Base-by-base conservation (phyloP, 1,140 invertebrate genomes). In the Drosophila neocordata region DNA sequence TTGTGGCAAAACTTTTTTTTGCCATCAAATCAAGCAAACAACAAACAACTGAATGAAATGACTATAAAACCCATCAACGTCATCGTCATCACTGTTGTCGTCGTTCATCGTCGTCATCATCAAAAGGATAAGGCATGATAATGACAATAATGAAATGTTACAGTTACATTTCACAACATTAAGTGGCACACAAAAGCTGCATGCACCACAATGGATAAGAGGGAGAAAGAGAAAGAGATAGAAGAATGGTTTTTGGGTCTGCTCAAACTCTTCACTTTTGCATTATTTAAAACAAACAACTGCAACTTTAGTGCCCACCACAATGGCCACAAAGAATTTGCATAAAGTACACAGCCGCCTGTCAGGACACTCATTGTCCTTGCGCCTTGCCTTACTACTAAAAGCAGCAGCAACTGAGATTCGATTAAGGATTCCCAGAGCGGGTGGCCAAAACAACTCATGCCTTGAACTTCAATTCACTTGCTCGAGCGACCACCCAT, bases 81-180 rank as follows among this genome's bases (percentile, higher is more conserved):
- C 41, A 48, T 44, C 41, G 41, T 44, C 41, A 15, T 41, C 38
- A 31, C 27, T 31, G 27, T 31, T 31, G 4, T 15, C 41, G 41
- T 20, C 15, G 41, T 9, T 20, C 15, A 18, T 18, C 15, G 18
- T 48, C 41, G 41, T 20, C 41, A 20, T 48, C 41, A 48, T 48
- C 41, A 48, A 48, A 48, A 48, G 41, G 15, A 48, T 48, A 48
- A 48, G 41, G 41, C 41, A 48, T 48, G 41, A 48, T 48, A 48
- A 48, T 48, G 41, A 48, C 41, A 48, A 48, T 48, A 48, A 48
- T 48, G 41, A 48, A 48, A 48, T 48, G 41, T 48, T 48, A 48
- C 41, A 48, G 41, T 48, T 48, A 48, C 41, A 48, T 48, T 48
- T 48, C 41, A 18, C 41, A 48, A 20, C 41, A 48, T 48, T 48